Conservation (phyloP, 2,888 invertebrate species). For the Hydrotaea diabolus region DNA sequence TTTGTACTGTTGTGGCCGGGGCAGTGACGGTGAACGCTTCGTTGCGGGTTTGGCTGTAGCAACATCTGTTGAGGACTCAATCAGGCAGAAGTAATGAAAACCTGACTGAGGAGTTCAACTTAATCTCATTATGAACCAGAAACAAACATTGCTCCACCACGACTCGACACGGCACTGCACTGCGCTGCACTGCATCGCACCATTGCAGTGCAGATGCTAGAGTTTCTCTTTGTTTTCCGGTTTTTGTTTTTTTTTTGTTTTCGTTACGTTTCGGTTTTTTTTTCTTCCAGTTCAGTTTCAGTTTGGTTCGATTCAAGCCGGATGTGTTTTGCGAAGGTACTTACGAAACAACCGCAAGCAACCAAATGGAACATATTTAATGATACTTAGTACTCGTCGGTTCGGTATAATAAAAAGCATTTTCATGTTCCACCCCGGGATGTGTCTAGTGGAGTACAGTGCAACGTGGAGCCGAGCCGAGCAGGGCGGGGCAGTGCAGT, state of each 20-base stretch:
- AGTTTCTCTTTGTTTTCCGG: not conserved
- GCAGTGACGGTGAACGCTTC: not conserved
- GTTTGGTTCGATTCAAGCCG: conserved; percentile 31
- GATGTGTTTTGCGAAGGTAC: conserved; percentile 59
- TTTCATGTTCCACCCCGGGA: conserved; percentile 55
- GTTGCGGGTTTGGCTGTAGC: not conserved
- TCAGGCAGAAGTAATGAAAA: conserved; percentile 34
- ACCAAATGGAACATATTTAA: conserved; percentile 38
- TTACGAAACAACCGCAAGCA: conserved; percentile 38
- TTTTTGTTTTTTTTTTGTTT: conserved; percentile 8
- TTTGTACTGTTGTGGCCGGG: not conserved
- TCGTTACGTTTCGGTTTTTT: not conserved
- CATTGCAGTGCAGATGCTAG: too few species aligned
- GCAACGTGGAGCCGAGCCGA: not conserved
- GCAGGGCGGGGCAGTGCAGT: too few species aligned
- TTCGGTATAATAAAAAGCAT: conserved; percentile 57
- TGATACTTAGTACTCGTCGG: conserved; percentile 10
- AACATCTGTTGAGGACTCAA: conserved; percentile 54
- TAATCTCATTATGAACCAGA: conserved; percentile 65
- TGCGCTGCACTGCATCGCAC: too few species aligned
- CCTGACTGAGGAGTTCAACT: conserved; percentile 47
- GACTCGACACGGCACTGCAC: not conserved
- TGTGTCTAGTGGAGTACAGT: conserved; percentile 39
- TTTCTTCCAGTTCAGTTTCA: conserved; percentile 6
- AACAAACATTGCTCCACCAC: conserved; percentile 33